A percentile compares a stretch with the other conserved stretches of the same genome.
phyloP scores from a whole-genome alignment of 2,797 vertebrate genomes.

The Thunnus albacares region DNA sequence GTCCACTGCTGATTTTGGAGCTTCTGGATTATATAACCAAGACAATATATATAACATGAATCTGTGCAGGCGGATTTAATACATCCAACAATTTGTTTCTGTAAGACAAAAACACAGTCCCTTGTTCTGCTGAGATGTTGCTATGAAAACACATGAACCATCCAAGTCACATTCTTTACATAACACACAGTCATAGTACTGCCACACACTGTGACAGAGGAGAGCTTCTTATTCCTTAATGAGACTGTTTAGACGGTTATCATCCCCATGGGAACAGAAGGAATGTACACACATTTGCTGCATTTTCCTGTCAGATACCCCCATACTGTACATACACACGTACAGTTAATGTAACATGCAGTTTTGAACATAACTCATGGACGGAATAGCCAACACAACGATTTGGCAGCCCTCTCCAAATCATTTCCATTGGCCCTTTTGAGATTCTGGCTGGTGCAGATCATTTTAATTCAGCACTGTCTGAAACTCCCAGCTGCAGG shows the following conservation, averaged over 20 bases:
- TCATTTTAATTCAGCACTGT: slow-evolving; percentile 58
- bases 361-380: slow-evolving; percentile 29
- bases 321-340: background rate
- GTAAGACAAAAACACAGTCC: slow-evolving; percentile 9
- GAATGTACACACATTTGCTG: slow-evolving; percentile 66
- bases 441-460: slow-evolving; percentile 44
- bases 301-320: slow-evolving; percentile 49
- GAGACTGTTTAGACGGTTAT: slow-evolving; percentile 65
- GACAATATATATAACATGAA: slow-evolving; percentile 9
- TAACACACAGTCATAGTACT: slow-evolving; percentile 27
- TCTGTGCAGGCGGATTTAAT: slow-evolving; percentile 3
- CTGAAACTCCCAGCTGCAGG: slow-evolving; percentile 47
- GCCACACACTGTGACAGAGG: slow-evolving; percentile 49
- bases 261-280: slow-evolving; percentile 67
- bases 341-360: background rate
- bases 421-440: slow-evolving; percentile 53
- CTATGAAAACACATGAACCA: slow-evolving; percentile 23
- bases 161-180: slow-evolving; percentile 14
- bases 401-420: slow-evolving; percentile 46
- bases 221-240: slow-evolving; percentile 67
- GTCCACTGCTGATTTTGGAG: slow-evolving; percentile 35
- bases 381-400: slow-evolving; percentile 13
- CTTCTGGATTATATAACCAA: slow-evolving; percentile 34
- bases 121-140: background rate
- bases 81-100: slow-evolving; percentile 14